Percentiles rank a stretch among this genome's conserved stretches.
These are phyloP conservation scores for Cotesia typhae DNA, from an alignment of 1,140 invertebrate genomes.

Conservation along the genomic window DNA sequence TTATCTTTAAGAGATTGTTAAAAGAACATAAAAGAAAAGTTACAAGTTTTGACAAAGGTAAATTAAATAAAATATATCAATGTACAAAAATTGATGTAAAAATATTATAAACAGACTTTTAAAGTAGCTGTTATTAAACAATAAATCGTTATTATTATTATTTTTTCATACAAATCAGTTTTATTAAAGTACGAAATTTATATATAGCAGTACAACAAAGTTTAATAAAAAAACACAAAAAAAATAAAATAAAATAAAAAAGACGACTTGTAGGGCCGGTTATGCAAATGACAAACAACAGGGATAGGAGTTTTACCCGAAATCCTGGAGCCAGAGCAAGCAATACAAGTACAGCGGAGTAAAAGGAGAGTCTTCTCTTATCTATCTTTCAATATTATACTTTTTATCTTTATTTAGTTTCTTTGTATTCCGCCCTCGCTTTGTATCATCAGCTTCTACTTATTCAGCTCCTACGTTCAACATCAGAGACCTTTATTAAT, in stretches of 20 bases:
- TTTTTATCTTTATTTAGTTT: slow-evolving; percentile 20
- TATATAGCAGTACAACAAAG: too few species aligned
- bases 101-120: too few species aligned
- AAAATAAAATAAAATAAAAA: slow-evolving; percentile 12
- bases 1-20: too few species aligned
- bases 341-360: too few species aligned
- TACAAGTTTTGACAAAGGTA: too few species aligned
- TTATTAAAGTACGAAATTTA: too few species aligned
- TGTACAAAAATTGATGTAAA: too few species aligned
- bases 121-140: too few species aligned
- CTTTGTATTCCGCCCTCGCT: slow-evolving; percentile 30
- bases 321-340: slow-evolving; percentile 39
- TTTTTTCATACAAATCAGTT: too few species aligned
- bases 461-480: slow-evolving; percentile 5
- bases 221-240: neutral
- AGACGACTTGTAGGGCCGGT: slow-evolving; percentile 53
- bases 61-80: too few species aligned
- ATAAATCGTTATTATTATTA: too few species aligned
- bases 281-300: slow-evolving; percentile 50
- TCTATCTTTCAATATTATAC: slow-evolving; percentile 33
- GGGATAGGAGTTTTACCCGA: slow-evolving; percentile 39
- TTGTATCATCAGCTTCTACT: slow-evolving; percentile 19
- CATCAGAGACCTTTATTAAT: slow-evolving; percentile 9
- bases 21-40: too few species aligned
- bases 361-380: slow-evolving; percentile 35